Percentiles rank a stretch among this genome's conserved stretches.
Conservation (phyloP, 2,888 invertebrate species). For the Agrochola macilenta region DNA sequence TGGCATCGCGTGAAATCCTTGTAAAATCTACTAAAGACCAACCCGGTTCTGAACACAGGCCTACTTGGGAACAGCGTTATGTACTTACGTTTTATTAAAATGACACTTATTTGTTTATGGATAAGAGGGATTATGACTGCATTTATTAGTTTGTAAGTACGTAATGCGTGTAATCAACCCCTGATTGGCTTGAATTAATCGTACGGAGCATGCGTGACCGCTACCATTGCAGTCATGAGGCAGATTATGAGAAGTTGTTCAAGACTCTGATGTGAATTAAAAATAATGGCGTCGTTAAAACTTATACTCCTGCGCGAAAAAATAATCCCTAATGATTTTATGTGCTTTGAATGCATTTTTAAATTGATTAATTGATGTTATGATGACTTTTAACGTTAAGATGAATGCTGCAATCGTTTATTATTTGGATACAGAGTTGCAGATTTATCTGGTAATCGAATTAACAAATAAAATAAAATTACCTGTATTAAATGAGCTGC, state of each 20-base stretch:
- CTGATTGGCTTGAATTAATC: conserved; percentile 90
- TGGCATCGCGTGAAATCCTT: conserved; percentile 86
- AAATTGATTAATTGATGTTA: conserved; percentile 63
- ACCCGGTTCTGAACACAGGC: conserved; percentile 72
- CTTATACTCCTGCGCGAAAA: conserved; percentile 80
- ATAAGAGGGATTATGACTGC: conserved; percentile 68
- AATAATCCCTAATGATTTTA: conserved; percentile 71
- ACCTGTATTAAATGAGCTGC: neutral
- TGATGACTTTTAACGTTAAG: conserved; percentile 40
- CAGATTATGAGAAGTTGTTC: conserved; percentile 85
- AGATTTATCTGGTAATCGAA: conserved; percentile 3
- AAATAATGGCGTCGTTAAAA: conserved; percentile 89
- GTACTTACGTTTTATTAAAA: conserved; percentile 54
- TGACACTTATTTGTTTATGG: conserved; percentile 64
- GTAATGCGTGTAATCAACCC: conserved; percentile 89
- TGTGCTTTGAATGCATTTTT: conserved; percentile 72
- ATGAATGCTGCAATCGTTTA: conserved; percentile 32
- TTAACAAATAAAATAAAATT: neutral
- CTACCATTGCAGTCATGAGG: conserved; percentile 83
- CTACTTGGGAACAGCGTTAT: conserved; percentile 45
- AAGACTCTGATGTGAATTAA: conserved; percentile 83
- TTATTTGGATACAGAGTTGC: conserved; percentile 33
- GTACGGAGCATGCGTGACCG: conserved; percentile 87
- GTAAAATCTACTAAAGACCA: conserved; percentile 81
- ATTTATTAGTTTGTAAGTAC: conserved; percentile 77